A percentile compares a stretch with the other conserved stretches of the same genome.
Evolutionary conservation across 2,888 invertebrate species (phyloP).

Genomic region (Dicyrtoma fusca): DNA sequence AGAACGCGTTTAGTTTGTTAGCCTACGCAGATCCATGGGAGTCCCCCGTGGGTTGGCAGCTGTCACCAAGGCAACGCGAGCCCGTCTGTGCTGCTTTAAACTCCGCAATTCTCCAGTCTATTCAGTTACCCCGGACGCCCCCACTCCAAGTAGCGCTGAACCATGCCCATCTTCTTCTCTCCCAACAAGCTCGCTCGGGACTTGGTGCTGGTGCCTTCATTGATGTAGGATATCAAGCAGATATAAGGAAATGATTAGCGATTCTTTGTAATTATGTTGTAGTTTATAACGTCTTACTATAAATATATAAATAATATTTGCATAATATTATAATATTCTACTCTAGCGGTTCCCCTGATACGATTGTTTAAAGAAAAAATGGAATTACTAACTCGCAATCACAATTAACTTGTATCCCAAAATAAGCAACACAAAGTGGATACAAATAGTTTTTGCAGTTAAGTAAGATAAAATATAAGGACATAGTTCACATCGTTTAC

Average conservation of each 20-base stretch:
- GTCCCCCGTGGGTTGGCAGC: slow-evolving; percentile 94
- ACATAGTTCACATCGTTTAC: too few relatives aligned
- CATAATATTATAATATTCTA: too few relatives aligned
- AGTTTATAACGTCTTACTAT: neutral
- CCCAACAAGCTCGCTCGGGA: slow-evolving; percentile 65
- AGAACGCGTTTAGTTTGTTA: slow-evolving; percentile 89
- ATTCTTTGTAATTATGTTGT: slow-evolving; percentile 7
- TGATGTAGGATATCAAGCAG: slow-evolving; percentile 73
- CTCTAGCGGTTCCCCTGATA: too few relatives aligned
- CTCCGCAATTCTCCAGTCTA: slow-evolving; percentile 94
- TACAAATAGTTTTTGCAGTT: too few relatives aligned
- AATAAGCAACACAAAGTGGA: too few relatives aligned
- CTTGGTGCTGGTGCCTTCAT: slow-evolving; percentile 95
- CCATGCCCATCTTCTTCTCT: slow-evolving; percentile 85
- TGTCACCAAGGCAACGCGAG: slow-evolving; percentile 92
- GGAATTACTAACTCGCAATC: too few relatives aligned
- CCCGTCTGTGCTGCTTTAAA: slow-evolving; percentile 94
- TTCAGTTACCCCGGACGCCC: slow-evolving; percentile 85
- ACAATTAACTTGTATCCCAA: too few relatives aligned
- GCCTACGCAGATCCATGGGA: slow-evolving; percentile 97
- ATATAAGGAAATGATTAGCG: slow-evolving; percentile 43
- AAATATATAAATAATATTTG: too few relatives aligned
- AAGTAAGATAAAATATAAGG: too few relatives aligned
- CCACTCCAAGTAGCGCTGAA: slow-evolving; percentile 90
- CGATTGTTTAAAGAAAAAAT: too few relatives aligned